Base-by-base conservation (phyloP, 2,797 vertebrate genomes). In the Phrynocephalus vlangalii region DNA sequence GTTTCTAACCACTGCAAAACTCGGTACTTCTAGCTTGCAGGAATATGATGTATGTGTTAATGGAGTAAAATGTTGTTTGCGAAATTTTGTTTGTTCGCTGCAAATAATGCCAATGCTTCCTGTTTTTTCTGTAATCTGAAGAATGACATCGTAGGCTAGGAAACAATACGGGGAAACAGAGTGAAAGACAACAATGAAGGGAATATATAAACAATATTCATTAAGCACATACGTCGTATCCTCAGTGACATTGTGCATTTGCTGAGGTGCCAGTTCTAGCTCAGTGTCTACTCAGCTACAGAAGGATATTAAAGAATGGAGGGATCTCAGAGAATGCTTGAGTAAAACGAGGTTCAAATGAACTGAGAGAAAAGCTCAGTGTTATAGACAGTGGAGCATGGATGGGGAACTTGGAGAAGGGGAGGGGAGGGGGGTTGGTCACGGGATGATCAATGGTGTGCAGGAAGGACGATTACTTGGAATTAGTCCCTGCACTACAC, bases 141-240 rank as follows among this genome's bases (percentile, higher is more conserved):
- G 83, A 70, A 88, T 88, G 71, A 63, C 78, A 85, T 85, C 78
- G 85, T 70, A 82, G 63, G 48, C 44, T 76, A 33, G 48, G 73
- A 76, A 88, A 88, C 87, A 88, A 88, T 88, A 70, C 28, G 33
- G 79, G 87, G 83, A 88, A 88, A 85, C 67, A 48, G 48, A 85
- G 33, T 76, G 87, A 88, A 22, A 82, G 71, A 30, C 48, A 88
- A 85, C 83, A 85, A 82, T 77, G 24, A 81, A 85, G 83, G 63
- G 78, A 88, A 85, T 82, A 66, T 76, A 60, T 88, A 85, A 88
- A 88, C 79, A 88, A 81, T 81, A 77, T 66, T 52, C 38, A 48
- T 60, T 66, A 1, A 76, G 66, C 50, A 9, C 81, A 82, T 56
- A 85, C 56, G 38, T 5, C 38, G 38, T 85, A 24, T 60, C 48